These are phyloP conservation scores for Parnassius smintheus DNA, from an alignment of 2,888 invertebrate genomes.

Conservation along the genomic window DNA sequence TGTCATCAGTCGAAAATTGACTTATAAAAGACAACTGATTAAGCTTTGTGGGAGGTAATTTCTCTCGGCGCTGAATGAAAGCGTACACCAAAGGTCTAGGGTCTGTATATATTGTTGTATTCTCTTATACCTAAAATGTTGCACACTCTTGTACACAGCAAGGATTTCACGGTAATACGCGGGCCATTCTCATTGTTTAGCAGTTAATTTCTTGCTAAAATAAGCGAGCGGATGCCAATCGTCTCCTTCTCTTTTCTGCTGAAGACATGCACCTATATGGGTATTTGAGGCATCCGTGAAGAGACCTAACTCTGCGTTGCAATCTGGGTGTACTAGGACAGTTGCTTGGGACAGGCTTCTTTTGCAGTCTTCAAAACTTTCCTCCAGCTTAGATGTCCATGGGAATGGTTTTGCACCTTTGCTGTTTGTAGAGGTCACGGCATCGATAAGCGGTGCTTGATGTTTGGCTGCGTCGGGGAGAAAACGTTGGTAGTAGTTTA, in stretches of 20 bases:
- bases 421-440: background rate
- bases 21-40: background rate
- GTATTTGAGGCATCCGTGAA: background rate
- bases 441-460: background rate
- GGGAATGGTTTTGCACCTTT: background rate
- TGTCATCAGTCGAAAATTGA: background rate
- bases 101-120: conserved; percentile 32
- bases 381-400: background rate
- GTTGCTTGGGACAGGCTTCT: background rate
- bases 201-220: background rate
- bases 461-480: background rate
- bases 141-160: conserved; percentile 31
- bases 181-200: conserved; percentile 9
- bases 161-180: conserved; percentile 33
- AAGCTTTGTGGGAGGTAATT: background rate
- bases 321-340: rapidly evolving
- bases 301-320: background rate
- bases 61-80: conserved; percentile 14
- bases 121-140: conserved; percentile 34
- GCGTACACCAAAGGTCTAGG: conserved; percentile 33
- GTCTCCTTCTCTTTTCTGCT: background rate
- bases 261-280: background rate
- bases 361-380: background rate
- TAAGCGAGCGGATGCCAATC: background rate
- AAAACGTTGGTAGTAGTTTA: background rate